Evolutionary conservation across 2,888 invertebrate species (phyloP).

Genomic region (Meloe dianella): DNA sequence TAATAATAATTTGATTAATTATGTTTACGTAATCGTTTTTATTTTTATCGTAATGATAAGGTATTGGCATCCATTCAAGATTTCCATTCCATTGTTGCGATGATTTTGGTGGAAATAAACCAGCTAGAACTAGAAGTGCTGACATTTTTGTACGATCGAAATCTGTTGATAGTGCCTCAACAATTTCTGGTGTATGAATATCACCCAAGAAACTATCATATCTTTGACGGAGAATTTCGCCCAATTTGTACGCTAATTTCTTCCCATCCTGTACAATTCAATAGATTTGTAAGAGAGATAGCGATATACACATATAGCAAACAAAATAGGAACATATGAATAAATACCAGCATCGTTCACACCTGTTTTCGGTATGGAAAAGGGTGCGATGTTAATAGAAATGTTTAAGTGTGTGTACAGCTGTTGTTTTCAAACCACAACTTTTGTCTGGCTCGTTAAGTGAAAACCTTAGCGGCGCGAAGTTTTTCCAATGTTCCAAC

Average conservation of each 20-base stretch:
- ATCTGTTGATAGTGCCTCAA: constrained; percentile 68
- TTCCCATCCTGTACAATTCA: constrained; percentile 55
- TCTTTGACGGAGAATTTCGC: constrained; percentile 53
- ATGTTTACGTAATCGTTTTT: constrained; percentile 48
- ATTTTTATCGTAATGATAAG: constrained; percentile 52
- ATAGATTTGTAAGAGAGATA: neutral
- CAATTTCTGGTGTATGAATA: constrained; percentile 57
- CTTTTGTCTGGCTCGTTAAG: no score
- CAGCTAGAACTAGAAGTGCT: constrained; percentile 71
- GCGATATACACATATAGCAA: no score
- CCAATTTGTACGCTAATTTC: constrained; percentile 56
- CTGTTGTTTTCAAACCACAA: no score
- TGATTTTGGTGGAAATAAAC: constrained; percentile 68
- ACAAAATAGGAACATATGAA: no score
- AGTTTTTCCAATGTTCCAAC: no score
- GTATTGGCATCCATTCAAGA: constrained; percentile 69
- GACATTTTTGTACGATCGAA: constrained; percentile 79
- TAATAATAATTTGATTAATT: neutral
- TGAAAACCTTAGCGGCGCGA: no score
- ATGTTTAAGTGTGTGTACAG: no score
- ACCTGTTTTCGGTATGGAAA: no score
- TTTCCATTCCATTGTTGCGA: constrained; percentile 60
- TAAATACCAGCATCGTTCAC: no score
- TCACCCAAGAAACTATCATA: constrained; percentile 59
- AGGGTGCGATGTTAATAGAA: no score